Evolutionary conservation across 1,140 invertebrate genomes (phyloP).

Genomic region (Gonioctena quinquepunctata): DNA sequence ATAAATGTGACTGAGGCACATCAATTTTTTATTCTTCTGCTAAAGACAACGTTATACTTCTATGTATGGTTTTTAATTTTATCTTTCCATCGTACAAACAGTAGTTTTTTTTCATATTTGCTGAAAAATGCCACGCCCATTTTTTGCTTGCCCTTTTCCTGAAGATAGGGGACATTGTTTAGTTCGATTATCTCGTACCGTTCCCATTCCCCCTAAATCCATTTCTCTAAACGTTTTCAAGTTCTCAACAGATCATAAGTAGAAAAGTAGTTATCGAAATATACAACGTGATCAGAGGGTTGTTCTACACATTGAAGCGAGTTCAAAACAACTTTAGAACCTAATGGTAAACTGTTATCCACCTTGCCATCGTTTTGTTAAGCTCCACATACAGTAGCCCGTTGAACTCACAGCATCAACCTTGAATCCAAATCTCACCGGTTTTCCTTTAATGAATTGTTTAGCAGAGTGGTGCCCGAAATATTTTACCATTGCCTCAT

Average conservation of each 20-base stretch:
- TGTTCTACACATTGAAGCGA: neutral
- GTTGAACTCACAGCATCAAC: conserved; percentile 40
- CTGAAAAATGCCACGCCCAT: neutral
- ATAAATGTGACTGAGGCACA: conserved; percentile 4
- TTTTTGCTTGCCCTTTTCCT: neutral
- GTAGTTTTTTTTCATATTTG: neutral
- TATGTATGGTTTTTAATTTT: no score
- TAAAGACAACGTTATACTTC: neutral
- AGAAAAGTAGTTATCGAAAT: no score
- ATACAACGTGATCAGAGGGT: no score
- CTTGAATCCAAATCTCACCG: conserved; percentile 44
- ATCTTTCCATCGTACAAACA: no score
- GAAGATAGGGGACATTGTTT: neutral
- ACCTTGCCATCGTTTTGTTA: neutral
- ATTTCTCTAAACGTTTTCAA: no score
- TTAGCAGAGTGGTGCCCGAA: conserved; percentile 25
- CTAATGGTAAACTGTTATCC: neutral
- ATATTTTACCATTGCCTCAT: conserved; percentile 12
- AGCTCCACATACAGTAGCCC: conserved; percentile 36
- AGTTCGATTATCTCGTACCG: neutral
- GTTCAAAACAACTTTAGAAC: neutral
- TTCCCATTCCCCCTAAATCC: neutral
- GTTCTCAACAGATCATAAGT: no score
- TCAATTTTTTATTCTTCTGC: conserved; percentile 4
- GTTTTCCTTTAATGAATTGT: conserved; percentile 40